A percentile compares a stretch with the other conserved stretches of the same genome.
Conservation (phyloP, 92 coral and sea anemone species). For the Pocillopora grandis region DNA sequence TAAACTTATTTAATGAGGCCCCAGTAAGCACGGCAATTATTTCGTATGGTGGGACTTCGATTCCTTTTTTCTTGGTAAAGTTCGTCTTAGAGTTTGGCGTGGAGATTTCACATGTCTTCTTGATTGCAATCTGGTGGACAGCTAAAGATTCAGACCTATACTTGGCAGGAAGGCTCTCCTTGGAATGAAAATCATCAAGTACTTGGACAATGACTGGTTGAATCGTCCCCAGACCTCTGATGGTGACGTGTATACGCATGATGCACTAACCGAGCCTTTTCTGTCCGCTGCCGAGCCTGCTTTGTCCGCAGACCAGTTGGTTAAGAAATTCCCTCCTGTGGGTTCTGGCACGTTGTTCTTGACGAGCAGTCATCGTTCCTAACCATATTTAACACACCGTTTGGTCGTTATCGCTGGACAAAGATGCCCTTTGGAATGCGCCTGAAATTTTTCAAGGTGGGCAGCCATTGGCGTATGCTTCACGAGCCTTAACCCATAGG, state of each 20-base stretch:
- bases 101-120: slow-evolving; percentile 3
- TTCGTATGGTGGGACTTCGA: not conserved
- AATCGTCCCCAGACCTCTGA: slow-evolving; percentile 8
- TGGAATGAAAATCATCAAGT: slow-evolving; percentile 32
- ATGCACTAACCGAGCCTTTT: not conserved
- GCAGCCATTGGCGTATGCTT: too few species aligned
- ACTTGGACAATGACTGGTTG: not conserved
- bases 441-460: slow-evolving; percentile 24
- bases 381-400: slow-evolving; percentile 7
- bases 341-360: not conserved
- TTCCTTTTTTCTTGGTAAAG: slow-evolving; percentile 26
- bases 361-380: not conserved
- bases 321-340: slow-evolving; percentile 8
- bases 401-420: not conserved
- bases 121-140: slow-evolving; percentile 36
- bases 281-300: not conserved
- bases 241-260: not conserved
- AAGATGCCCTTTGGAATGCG: slow-evolving; percentile 6
- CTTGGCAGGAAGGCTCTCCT: slow-evolving; percentile 34
- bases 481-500: too few species aligned
- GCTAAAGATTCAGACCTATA: slow-evolving; percentile 19
- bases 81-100: slow-evolving; percentile 3
- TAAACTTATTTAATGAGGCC: not conserved
- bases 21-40: not conserved
- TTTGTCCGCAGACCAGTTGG: slow-evolving; percentile 11